Evolutionary conservation across 2,113 vertebrate species (phyloP).

Genomic region (Psilopogon haemacephalus): DNA sequence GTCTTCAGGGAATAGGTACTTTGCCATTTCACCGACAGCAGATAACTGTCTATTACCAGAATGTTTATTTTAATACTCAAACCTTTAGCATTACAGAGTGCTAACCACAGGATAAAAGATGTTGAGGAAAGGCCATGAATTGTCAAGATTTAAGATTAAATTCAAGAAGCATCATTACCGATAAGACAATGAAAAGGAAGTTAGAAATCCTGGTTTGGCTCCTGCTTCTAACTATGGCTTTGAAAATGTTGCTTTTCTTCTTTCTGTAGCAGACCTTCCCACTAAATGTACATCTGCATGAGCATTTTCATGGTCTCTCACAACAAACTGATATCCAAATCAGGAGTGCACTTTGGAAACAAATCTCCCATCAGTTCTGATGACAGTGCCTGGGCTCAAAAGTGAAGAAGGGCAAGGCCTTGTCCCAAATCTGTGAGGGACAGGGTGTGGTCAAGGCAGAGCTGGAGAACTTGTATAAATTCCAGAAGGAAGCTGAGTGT

Average conservation of each 20-base stretch:
- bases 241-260: background rate
- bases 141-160: slow-evolving; percentile 17
- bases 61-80: background rate
- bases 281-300: background rate
- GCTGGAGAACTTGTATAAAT: background rate
- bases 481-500: fast-evolving
- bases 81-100: background rate
- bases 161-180: background rate
- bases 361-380: background rate
- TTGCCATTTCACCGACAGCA: background rate
- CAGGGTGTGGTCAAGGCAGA: background rate
- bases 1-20: slow-evolving; percentile 2
- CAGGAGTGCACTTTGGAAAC: background rate
- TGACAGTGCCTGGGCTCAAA: background rate
- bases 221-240: background rate
- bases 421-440: background rate
- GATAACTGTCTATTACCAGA: background rate
- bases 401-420: background rate
- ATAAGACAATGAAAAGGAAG: background rate
- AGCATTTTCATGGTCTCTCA: background rate
- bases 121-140: background rate
- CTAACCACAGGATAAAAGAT: background rate
- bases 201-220: background rate
- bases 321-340: background rate
- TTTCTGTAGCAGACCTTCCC: background rate